Base-by-base conservation (phyloP, 2,888 invertebrate genomes). In the Polydrusus tereticollis region DNA sequence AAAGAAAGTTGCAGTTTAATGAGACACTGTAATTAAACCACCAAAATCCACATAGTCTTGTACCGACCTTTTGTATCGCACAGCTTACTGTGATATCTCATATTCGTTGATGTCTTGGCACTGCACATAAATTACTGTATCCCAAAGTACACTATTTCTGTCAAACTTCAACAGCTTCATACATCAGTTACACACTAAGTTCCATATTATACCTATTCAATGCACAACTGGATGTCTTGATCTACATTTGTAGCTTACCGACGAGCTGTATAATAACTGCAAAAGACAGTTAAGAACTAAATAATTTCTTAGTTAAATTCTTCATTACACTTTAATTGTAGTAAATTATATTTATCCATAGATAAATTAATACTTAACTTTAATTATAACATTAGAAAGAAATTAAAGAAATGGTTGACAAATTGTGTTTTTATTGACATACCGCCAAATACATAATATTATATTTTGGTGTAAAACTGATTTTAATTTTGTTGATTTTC, bases 331-430 rank as follows among this genome's bases (percentile, higher is more conserved):
- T 29, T 33, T 65, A 65, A 57, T 65, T 38, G 29, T 65, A 14
- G 38, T 45, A 47, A 50, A 63, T 45, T 63, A 63, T 63, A 63
- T 57, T 65, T 65, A 57, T 65, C 36, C 55, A 41, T 55, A 65
- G 57, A 65, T 57, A 57, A 57, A 29, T 55, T 41, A 55, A 41
- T 21, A 26, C 57, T 57, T 57, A 55, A 65, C 47, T 47, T 63
- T 63, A 41, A 23, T 57, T 36, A 43, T 57, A 65, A 57, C 65
- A 65, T 65, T 65, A 65, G 65, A 65, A 65, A 65, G 41, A 33
- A 65, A 65, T 65, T 65, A 65, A 65, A 55, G 57, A 41, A 57
- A 59, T 59, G 43, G 6, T 23, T 8, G 26, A 41, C 59, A 59
- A 65, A 65, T 38, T 65, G 21, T 43, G 4, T 57, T 21, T 55